Evolutionary conservation across 2,113 vertebrate species (phyloP).

Genomic region (Gopherus evgoodei): DNA sequence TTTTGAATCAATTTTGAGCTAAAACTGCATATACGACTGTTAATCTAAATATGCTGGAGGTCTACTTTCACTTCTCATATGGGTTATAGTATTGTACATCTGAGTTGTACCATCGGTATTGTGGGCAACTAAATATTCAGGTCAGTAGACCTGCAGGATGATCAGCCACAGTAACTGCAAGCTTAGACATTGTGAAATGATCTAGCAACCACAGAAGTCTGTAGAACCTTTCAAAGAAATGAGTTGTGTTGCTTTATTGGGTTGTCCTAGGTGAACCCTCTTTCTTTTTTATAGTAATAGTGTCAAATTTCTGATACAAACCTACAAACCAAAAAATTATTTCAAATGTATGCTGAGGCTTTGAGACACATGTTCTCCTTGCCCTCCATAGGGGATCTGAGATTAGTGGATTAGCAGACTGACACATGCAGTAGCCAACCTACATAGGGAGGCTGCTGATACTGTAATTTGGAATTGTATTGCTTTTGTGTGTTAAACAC

Average conservation of each 20-base stretch:
- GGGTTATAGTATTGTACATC: not conserved
- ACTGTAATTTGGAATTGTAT: not conserved
- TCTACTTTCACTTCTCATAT: not conserved
- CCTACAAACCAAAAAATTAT: not conserved
- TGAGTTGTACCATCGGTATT: not conserved
- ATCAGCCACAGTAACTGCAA: not conserved
- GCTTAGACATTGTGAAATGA: not conserved
- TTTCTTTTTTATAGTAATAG: not conserved
- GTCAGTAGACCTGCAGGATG: not conserved
- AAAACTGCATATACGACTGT: not conserved
- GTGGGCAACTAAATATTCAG: not conserved
- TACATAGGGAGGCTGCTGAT: not conserved
- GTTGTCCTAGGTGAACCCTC: not conserved
- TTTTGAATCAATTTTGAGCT: not conserved
- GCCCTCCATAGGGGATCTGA: accelerated
- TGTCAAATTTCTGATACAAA: not conserved
- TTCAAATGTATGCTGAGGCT: not conserved
- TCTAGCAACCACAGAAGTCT: not conserved
- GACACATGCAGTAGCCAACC: not conserved
- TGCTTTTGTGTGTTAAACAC: accelerated
- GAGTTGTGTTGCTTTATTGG: accelerated
- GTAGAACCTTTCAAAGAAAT: not conserved
- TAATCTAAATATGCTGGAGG: not conserved
- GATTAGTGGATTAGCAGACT: not conserved
- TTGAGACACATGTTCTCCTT: not conserved